phyloP scores from a whole-genome alignment of 2,797 vertebrate species.

The Catostomus latipinnis region DNA sequence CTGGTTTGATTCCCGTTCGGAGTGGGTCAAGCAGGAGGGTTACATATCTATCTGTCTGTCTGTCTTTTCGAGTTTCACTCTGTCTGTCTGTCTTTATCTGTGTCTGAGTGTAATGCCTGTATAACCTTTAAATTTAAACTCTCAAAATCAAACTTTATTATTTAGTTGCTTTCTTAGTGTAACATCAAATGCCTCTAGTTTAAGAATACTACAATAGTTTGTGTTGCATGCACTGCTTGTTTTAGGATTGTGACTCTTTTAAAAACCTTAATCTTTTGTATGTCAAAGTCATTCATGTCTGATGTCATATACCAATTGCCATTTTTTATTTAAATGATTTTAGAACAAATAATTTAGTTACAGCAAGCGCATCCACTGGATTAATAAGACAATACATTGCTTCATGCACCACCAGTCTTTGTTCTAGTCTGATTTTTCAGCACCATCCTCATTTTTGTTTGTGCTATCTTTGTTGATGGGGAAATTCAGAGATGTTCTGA shows the following conservation, averaged over 20 bases:
- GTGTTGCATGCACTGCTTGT: too few relatives aligned
- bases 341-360: conserved; percentile 27
- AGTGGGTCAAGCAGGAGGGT: too few relatives aligned
- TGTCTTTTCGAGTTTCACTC: too few relatives aligned
- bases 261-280: neutral
- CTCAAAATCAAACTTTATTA: too few relatives aligned
- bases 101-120: too few relatives aligned
- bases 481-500: conserved; percentile 75
- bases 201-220: too few relatives aligned
- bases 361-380: conserved; percentile 10
- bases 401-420: neutral
- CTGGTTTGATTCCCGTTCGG: too few relatives aligned
- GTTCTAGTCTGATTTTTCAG: conserved; percentile 28
- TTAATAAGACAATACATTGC: conserved; percentile 17
- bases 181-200: too few relatives aligned
- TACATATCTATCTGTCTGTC: too few relatives aligned
- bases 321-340: conserved; percentile 36
- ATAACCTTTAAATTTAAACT: too few relatives aligned
- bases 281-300: neutral
- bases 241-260: neutral
- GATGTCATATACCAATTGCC: neutral
- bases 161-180: too few relatives aligned
- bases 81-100: too few relatives aligned
- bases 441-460: conserved; percentile 17
- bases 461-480: conserved; percentile 65